phyloP scores from a whole-genome alignment of 2,797 vertebrate species.

The Calcarius lapponicus region DNA sequence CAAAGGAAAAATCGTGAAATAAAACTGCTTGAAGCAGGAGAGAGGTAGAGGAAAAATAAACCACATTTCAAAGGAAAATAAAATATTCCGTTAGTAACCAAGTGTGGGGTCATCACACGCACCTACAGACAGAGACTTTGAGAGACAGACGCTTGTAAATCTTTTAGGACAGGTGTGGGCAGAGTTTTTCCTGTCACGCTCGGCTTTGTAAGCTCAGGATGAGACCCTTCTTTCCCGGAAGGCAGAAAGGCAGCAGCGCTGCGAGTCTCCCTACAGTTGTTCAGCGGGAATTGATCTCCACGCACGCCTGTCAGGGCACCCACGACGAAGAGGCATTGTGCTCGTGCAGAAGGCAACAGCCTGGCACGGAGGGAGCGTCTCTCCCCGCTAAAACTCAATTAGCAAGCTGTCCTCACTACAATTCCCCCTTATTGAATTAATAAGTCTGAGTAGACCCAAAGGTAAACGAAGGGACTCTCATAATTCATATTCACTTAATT shows the following conservation, averaged over 20 bases:
- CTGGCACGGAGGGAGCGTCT: conserved; percentile 17
- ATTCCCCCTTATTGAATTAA: conserved; percentile 77
- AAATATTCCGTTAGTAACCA: neutral
- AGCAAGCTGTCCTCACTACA: conserved; percentile 71
- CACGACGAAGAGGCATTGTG: neutral
- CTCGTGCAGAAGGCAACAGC: conserved; percentile 24
- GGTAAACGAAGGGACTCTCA: conserved; percentile 80
- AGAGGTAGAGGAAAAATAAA: neutral
- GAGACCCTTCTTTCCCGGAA: neutral
- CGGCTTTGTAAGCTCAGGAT: conserved; percentile 3
- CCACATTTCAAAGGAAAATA: neutral
- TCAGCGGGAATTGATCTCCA: neutral
- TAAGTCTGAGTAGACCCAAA: conserved; percentile 76
- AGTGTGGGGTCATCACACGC: neutral
- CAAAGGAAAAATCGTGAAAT: neutral
- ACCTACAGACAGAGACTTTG: neutral
- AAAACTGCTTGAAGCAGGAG: neutral
- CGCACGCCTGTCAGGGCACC: neutral
- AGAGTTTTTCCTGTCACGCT: neutral
- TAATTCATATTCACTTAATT: conserved; percentile 83
- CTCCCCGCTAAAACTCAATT: conserved; percentile 72
- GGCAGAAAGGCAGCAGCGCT: neutral
- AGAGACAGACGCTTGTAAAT: neutral
- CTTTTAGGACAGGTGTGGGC: neutral
- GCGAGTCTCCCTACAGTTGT: neutral